phyloP scores from a whole-genome alignment of 2,888 invertebrate species.

The Chalcis sispes region DNA sequence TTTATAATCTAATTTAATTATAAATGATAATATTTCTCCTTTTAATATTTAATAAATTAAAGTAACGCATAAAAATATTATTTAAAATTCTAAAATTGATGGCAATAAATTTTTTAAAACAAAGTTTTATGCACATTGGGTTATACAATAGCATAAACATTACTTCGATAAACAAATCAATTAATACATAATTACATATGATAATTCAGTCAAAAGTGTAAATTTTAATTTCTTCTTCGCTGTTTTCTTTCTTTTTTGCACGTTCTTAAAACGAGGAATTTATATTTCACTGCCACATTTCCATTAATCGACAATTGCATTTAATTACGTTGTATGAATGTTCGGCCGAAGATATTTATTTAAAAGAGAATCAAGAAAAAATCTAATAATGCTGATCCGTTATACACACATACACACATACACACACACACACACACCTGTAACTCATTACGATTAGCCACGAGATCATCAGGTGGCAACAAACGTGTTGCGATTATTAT shows the following conservation, averaged over 20 bases:
- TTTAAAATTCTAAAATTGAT: no score
- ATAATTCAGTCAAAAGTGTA: not conserved
- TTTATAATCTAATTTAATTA: no score
- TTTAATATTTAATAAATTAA: no score
- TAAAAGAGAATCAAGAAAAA: not conserved
- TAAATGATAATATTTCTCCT: no score
- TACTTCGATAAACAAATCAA: no score
- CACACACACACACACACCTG: no score
- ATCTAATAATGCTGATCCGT: not conserved
- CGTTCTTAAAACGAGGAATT: not conserved
- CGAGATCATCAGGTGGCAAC: constrained; percentile 35
- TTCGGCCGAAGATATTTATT: not conserved
- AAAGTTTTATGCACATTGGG: no score
- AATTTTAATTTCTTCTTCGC: no score
- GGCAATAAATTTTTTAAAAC: no score
- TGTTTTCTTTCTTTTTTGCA: no score
- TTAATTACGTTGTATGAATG: not conserved
- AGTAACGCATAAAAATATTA: no score
- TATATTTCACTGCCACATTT: not conserved
- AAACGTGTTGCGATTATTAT: constrained; percentile 36
- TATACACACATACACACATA: no score
- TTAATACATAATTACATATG: not conserved
- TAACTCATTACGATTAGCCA: constrained; percentile 11
- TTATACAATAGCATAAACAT: not conserved
- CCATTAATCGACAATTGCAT: not conserved